Evolutionary conservation across 2,888 invertebrate genomes (phyloP).

Genomic region (Perithous albicinctus): DNA sequence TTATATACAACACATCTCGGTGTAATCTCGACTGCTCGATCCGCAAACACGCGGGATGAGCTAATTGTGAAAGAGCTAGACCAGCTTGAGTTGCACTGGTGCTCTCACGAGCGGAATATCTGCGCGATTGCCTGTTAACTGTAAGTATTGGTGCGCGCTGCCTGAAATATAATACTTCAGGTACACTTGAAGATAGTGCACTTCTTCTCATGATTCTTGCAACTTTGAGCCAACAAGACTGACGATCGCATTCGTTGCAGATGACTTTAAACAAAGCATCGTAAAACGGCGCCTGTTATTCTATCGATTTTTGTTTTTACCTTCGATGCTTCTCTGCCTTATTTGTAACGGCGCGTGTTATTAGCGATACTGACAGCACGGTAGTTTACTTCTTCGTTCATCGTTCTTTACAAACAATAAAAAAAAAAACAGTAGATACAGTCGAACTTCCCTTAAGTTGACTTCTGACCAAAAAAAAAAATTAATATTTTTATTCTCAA

Average conservation of each 20-base stretch:
- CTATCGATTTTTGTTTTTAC: constrained; percentile 5
- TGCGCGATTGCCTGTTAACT: background rate
- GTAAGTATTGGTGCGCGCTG: constrained; percentile 2
- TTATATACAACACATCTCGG: too few species aligned
- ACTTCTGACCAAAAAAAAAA: too few species aligned
- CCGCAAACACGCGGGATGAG: constrained; percentile 21
- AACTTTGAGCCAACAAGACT: background rate
- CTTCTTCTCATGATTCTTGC: constrained; percentile 6
- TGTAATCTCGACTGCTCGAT: background rate
- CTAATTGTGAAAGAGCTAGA: constrained; percentile 22
- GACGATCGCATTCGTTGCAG: background rate
- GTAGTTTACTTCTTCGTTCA: too few species aligned
- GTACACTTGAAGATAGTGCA: constrained; percentile 5
- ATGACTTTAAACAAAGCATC: background rate
- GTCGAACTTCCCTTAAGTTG: background rate
- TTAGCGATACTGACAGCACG: background rate
- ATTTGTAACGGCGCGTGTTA: background rate
- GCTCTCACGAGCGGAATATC: constrained; percentile 21
- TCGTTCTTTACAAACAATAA: too few species aligned
- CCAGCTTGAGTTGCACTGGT: constrained; percentile 20
- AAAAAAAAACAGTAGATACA: background rate
- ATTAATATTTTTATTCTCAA: too few species aligned
- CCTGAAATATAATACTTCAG: background rate
- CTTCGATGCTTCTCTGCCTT: background rate
- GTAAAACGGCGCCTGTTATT: background rate